Base-by-base conservation (phyloP, 2,113 vertebrate genomes). In the Symphodus melops region DNA sequence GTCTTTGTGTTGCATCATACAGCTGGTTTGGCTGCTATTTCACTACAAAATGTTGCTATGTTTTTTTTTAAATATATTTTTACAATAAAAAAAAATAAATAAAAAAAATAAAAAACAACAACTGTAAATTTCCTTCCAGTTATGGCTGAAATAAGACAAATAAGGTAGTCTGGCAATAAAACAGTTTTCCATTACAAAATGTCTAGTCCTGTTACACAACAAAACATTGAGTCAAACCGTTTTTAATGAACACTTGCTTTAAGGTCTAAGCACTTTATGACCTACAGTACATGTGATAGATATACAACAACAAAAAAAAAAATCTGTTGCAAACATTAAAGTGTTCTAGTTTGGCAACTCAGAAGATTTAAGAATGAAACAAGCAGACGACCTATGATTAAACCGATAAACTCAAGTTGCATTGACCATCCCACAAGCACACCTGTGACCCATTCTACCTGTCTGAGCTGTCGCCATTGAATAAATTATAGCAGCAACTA, bases 331-430 rank as follows among this genome's bases (percentile, higher is more conserved):
- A 74, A 75, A 86, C 57, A 83, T 63, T 46, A 37, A 55, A 25
- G 60, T 59, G 52, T 80, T 83, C 64, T 79, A 86, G 66, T 82
- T 86, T 85, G 76, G 77, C 84, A 75, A 84, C 66, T 85, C 39
- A 71, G 20, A 85, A 83, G 55, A 72, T 19, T 72, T 79, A 39
- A 44, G 62, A 81, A 59, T 54, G 66, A 85, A 75, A 73, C 66
- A 56, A 64, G 65, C 64, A 75, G 44, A 68, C 56, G 36, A 62
- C 68, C 39, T 20, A 64, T n/a, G n/a, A 6, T 19, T 16, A 48
- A 48, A 48, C 4, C 5, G 19, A 0, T 46, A 17, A 46, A 16
- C 16, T 16, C 11, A 46, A 46, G 46, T 19, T 48, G 46, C 1
- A 17, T 7, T 48, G 3, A 44, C 4, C 12, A 44, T 44, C 14